phyloP scores from a whole-genome alignment of 2,797 vertebrate species.

The Cyprinodon diabolis region DNA sequence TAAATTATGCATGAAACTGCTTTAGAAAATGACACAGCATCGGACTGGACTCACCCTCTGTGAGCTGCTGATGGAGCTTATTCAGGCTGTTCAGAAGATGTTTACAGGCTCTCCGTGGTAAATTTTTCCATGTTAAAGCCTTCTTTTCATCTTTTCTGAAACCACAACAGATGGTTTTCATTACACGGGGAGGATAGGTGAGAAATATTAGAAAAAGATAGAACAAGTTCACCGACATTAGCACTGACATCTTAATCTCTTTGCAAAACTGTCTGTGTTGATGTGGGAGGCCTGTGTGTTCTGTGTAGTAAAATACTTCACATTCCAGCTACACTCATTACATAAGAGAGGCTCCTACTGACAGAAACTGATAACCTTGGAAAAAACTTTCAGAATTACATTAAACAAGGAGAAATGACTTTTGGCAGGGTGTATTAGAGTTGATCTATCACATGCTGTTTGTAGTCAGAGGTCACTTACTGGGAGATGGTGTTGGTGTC shows the following conservation, averaged over 20 bases:
- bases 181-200: slow-evolving; percentile 58
- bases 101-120: slow-evolving; percentile 98
- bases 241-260: slow-evolving; percentile 54
- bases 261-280: slow-evolving; percentile 37
- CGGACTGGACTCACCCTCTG: slow-evolving; percentile 86
- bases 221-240: slow-evolving; percentile 44
- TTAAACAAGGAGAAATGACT: slow-evolving; percentile 4
- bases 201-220: slow-evolving; percentile 41
- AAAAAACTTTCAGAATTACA: slow-evolving; percentile 17
- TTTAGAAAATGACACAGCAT: slow-evolving; percentile 42
- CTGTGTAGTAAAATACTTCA: slow-evolving; percentile 45
- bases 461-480: slow-evolving; percentile 82
- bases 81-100: slow-evolving; percentile 93
- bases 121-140: slow-evolving; percentile 92
- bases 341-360: slow-evolving; percentile 36
- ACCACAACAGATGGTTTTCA: slow-evolving; percentile 62
- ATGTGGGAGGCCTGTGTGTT: slow-evolving; percentile 29
- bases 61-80: slow-evolving; percentile 91
- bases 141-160: slow-evolving; percentile 95
- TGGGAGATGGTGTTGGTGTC: slow-evolving; percentile 99
- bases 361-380: slow-evolving; percentile 34
- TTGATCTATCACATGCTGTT: slow-evolving; percentile 16
- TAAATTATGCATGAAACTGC: slow-evolving; percentile 64
- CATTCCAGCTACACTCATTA: slow-evolving; percentile 55
- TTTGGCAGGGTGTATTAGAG: neutral